These are phyloP conservation scores for Sinonovacula constricta DNA, from an alignment of 1,140 invertebrate genomes.

Conservation along the genomic window DNA sequence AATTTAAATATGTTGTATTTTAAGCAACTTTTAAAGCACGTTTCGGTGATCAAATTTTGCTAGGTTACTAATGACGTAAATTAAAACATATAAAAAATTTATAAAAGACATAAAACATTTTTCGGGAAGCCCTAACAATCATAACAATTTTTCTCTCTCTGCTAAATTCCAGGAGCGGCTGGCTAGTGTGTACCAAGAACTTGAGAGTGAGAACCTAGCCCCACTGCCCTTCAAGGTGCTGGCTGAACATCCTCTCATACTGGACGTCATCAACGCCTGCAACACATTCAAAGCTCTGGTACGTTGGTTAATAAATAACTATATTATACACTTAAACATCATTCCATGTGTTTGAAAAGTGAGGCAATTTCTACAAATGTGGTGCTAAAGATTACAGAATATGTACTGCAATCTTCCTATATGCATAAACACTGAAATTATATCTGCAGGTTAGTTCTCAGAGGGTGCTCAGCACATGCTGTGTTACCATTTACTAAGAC, in stretches of 20 bases:
- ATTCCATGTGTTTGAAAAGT: not conserved
- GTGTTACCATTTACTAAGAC: too few relatives aligned
- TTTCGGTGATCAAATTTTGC: not conserved
- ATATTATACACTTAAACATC: not conserved
- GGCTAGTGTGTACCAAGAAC: slow-evolving; percentile 69
- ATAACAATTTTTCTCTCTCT: too few relatives aligned
- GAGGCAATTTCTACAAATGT: not conserved
- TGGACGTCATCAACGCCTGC: slow-evolving; percentile 72
- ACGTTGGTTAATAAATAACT: slow-evolving; percentile 44
- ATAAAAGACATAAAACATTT: not conserved
- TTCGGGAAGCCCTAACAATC: too few relatives aligned
- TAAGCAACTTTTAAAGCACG: not conserved
- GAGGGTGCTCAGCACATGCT: too few relatives aligned
- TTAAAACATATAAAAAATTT: not conserved
- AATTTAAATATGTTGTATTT: not conserved
- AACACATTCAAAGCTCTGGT: slow-evolving; percentile 73
- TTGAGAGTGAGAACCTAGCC: slow-evolving; percentile 65
- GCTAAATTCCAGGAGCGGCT: slow-evolving; percentile 68
- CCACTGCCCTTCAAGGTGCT: slow-evolving; percentile 69
- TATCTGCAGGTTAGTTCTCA: too few relatives aligned
- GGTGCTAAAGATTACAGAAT: not conserved
- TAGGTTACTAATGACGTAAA: not conserved
- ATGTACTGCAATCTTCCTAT: not conserved
- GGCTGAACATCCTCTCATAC: slow-evolving; percentile 76
- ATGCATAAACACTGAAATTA: not conserved